Evolutionary conservation across 2,888 invertebrate species (phyloP), one percentile per base, ranked within the genome.

Genomic region (Stenchaetothrips biformis): DNA sequence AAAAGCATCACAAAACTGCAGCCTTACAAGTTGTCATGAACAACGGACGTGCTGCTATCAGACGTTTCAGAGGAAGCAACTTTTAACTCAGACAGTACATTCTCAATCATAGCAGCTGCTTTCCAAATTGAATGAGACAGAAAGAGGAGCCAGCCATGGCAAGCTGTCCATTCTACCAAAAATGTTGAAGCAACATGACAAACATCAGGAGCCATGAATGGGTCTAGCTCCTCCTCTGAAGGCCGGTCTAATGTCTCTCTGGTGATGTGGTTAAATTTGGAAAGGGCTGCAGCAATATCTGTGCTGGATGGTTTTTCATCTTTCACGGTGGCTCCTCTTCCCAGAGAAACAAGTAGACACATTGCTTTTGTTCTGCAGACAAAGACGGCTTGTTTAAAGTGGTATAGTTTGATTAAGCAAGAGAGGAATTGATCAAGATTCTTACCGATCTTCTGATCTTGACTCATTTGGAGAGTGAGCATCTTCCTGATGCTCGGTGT

Each of bases 61-160:
- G 67, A 74, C 7, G 21, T 25, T 21, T 74, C 67, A 25, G 25
- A 21, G 7, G 67, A 0, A 21, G 11, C 21, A 21, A 25, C 25
- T 74, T 21, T 74, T 21, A 74, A 11, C 25, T 84, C 83, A n/a
- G 82, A 80, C 16, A 88, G 78, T 48, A 84, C 83, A 53, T 85
- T 84, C 82, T 87, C 87, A 27, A 88, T 78, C 81, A 87, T 85
- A 13, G 83, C 83, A 11, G 86, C 86, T 81, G 86, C 87, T 79
- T 85, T 85, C 80, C 86, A 84, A 3, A 86, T 82, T 16, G 85
- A 85, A 82, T 86, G 84, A 2, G 86, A 87, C 21, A 88, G 84
- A 82, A 87, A 89, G 13, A 90, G 82, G 82, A 90, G 87, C 87
- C 89, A 90, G 16, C 87, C 88, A 82, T 89, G 87, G 83, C 89